Percentiles rank a stretch among this genome's conserved stretches.
Evolutionary conservation across 2,797 vertebrate species (phyloP).

Genomic region (Hafferia zeledoni): DNA sequence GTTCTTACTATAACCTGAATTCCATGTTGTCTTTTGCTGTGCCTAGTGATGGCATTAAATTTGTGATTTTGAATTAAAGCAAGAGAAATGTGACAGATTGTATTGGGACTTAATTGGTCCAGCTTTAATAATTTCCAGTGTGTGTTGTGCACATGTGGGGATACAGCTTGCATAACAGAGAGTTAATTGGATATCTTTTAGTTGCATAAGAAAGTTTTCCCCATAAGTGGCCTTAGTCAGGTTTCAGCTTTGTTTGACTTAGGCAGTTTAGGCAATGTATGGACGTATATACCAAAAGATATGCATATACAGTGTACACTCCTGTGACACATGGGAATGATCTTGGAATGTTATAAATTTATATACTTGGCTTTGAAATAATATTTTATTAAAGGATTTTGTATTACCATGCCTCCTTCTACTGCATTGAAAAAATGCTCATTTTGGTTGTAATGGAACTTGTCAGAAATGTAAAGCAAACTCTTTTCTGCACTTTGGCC

Average conservation of each 20-base stretch:
- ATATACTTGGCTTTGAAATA: background rate
- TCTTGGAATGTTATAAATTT: background rate
- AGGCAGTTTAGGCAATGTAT: background rate
- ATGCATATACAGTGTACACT: accelerated
- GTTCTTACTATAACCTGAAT: background rate
- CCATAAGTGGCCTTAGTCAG: background rate
- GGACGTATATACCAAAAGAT: background rate
- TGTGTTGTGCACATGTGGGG: background rate
- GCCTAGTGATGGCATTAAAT: background rate
- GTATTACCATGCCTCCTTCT: background rate
- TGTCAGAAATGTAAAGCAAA: background rate
- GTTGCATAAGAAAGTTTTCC: background rate
- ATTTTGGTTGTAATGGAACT: background rate
- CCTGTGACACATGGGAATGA: background rate
- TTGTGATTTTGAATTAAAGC: background rate
- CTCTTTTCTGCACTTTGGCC: background rate
- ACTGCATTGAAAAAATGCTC: background rate
- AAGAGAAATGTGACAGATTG: background rate
- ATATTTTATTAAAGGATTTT: background rate
- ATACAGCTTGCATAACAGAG: background rate
- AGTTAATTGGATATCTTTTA: background rate
- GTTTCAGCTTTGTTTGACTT: background rate
- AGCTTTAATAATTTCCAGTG: background rate
- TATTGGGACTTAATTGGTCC: background rate
- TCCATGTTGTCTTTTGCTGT: background rate